Evolutionary conservation across 2,888 invertebrate species (phyloP), one percentile per base, ranked within the genome.

Genomic region (Clanis bilineata): DNA sequence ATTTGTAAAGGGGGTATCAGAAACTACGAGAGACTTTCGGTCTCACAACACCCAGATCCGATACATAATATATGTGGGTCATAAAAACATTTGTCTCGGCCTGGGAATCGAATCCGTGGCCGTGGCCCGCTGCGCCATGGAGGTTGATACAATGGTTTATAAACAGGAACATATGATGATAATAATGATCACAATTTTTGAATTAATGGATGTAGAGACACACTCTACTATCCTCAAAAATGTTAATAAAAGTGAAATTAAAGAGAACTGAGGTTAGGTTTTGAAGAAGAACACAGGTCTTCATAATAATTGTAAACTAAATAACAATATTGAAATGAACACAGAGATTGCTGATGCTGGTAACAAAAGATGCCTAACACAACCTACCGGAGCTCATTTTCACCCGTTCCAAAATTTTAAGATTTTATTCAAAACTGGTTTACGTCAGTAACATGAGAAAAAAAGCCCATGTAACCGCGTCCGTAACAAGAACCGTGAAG

Each of bases 401-500:
- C 51, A 32, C 32, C 9, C 51, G 32, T 32, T 4, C 51, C 51
- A 32, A 51, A 51, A 51, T 51, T 51, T 51, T 18, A 32, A 51
- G 32, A 51, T 51, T 51, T 32, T 51, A 10, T 51, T 32, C 51
- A 32, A 51, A 51, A 58, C 47, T 58, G 47, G 51, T 47, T 58
- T 47, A 57, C 44, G 25, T 21, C 23, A 39, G 47, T 47, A 47
- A 25, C 18, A 56, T 38, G 23, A 56, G 32, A 59, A 59, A 45
- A 25, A 56, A 45, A 23, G 41, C 12, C 59, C 25, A 23, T 32
- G 44, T 55, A 59, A 36, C 54, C 51, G 22, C 38, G 18, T 43
- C 36, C 54, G 43, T 44, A 45, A 59, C 56, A 36, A 56, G 44
- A 55, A 56, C 55, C 44, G 58, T 54, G 54, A 59, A 55, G 59